These are phyloP conservation scores for Oxycera nigricornis DNA, from an alignment of 2,888 invertebrate genomes.

Conservation along the genomic window DNA sequence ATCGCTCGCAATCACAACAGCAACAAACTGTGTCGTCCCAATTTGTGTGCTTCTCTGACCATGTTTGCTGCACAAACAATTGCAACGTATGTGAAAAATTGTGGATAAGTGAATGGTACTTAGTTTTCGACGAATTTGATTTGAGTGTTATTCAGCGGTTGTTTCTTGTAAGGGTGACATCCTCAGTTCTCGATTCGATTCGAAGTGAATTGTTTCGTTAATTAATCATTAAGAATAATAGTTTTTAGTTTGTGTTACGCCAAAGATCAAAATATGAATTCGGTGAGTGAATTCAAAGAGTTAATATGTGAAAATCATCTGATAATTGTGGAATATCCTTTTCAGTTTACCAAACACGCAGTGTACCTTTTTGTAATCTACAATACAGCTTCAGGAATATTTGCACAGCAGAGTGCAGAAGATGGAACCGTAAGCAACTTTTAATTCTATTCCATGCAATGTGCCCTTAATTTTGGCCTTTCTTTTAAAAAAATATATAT, in stretches of 20 bases:
- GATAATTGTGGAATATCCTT: neutral
- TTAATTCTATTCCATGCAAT: neutral
- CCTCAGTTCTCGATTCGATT: neutral
- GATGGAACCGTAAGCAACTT: neutral
- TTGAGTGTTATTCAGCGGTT: neutral
- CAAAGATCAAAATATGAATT: neutral
- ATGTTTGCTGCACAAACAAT: slow-evolving; percentile 1
- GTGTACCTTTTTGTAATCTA: neutral
- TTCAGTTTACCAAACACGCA: neutral
- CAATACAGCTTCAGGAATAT: neutral
- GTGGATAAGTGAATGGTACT: slow-evolving; percentile 18
- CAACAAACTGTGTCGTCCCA: slow-evolving; percentile 1
- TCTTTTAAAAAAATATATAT: too few species aligned
- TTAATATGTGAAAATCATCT: neutral
- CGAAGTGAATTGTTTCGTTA: neutral
- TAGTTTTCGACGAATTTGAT: slow-evolving; percentile 16
- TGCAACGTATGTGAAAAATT: slow-evolving; percentile 28
- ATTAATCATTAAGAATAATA: neutral
- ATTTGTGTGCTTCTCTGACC: neutral
- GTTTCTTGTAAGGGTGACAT: too few species aligned
- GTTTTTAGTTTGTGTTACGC: neutral
- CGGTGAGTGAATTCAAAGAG: neutral
- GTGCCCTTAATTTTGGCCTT: neutral
- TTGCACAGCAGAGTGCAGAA: neutral
- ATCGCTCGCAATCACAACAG: neutral